Conservation (phyloP, 2,888 invertebrate species). For the Rhagonycha fulva region DNA sequence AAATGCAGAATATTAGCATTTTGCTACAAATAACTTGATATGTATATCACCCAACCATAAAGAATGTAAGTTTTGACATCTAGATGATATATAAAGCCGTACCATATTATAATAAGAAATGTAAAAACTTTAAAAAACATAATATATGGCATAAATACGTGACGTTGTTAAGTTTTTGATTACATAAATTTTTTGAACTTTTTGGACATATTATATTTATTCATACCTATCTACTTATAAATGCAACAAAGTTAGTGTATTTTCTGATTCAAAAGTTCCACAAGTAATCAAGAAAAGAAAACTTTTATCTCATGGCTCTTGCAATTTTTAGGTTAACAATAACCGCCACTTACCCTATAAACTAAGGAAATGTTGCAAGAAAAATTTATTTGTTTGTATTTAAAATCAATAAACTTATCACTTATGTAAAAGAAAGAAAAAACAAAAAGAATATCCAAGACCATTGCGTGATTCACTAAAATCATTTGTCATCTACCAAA, state of each 20-base stretch:
- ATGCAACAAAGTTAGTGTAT: not conserved
- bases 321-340: not conserved
- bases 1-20: slow-evolving; percentile 3
- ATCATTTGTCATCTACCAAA: slow-evolving; percentile 46
- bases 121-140: slow-evolving; percentile 17
- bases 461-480: slow-evolving; percentile 46
- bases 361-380: not conserved
- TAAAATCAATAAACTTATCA: slow-evolving; percentile 9
- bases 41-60: slow-evolving; percentile 20
- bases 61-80: slow-evolving; percentile 22
- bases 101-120: slow-evolving; percentile 18
- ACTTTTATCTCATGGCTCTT: not conserved
- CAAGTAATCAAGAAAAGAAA: not conserved
- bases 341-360: not conserved
- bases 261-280: not conserved
- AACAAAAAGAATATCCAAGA: slow-evolving; percentile 18
- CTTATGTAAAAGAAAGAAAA: slow-evolving; percentile 8
- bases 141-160: slow-evolving; percentile 20
- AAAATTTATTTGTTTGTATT: not conserved
- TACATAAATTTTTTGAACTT: slow-evolving; percentile 6
- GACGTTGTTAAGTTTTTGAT: slow-evolving; percentile 19
- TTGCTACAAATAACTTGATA: slow-evolving; percentile 11
- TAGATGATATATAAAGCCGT: slow-evolving; percentile 19
- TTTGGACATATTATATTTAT: not conserved
- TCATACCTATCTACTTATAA: not conserved